A percentile compares a stretch with the other conserved stretches of the same genome.
Conservation (phyloP, 2,888 invertebrate species). For the Malthinus flaveolus region DNA sequence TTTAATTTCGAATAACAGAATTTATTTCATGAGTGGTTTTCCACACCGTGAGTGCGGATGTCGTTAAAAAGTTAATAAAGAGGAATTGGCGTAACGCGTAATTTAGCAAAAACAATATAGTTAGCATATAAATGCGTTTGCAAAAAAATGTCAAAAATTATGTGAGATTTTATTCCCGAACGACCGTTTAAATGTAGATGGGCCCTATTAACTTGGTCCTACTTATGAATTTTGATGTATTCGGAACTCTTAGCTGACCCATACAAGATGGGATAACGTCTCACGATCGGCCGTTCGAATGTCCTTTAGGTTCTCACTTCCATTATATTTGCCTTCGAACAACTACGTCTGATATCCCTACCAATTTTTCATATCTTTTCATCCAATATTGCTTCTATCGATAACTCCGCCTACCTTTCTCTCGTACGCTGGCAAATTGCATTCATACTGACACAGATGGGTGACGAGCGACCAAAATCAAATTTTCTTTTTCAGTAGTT, state of each 20-base stretch:
- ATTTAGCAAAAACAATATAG: background rate
- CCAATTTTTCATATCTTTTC: conserved; percentile 41
- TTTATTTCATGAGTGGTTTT: too few species aligned
- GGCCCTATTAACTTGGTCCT: conserved; percentile 27
- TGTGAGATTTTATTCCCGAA: conserved; percentile 18
- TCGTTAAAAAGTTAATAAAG: too few species aligned
- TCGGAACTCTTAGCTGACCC: conserved; percentile 36
- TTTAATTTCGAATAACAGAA: too few species aligned
- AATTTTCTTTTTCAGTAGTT: conserved; percentile 42
- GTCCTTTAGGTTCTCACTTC: conserved; percentile 32
- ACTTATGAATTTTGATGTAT: conserved; percentile 39
- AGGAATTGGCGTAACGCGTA: background rate
- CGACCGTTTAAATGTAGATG: conserved; percentile 25
- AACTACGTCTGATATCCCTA: conserved; percentile 37
- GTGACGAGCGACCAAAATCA: conserved; percentile 43
- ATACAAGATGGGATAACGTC: conserved; percentile 35
- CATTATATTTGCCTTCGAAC: conserved; percentile 38
- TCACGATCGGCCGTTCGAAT: conserved; percentile 32
- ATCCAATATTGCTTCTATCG: conserved; percentile 40
- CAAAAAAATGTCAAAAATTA: conserved; percentile 18
- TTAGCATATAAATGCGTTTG: conserved; percentile 9
- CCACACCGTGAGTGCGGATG: too few species aligned
- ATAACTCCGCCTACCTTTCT: conserved; percentile 30
- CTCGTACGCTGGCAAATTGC: conserved; percentile 37
- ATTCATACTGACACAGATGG: conserved; percentile 44